Conservation (phyloP, 2,113 vertebrate species). For the Syngnathus floridae region DNA sequence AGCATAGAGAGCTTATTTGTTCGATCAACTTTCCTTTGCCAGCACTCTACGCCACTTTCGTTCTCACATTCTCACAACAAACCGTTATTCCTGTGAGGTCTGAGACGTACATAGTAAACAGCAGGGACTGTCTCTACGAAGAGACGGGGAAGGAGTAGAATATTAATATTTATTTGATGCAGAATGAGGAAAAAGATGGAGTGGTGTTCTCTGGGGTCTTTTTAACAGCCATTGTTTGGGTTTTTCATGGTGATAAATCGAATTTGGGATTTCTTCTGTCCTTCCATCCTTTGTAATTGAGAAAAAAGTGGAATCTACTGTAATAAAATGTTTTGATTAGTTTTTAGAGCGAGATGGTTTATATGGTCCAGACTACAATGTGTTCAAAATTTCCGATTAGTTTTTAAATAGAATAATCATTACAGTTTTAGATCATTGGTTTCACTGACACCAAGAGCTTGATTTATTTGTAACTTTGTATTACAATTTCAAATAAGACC, state of each 20-base stretch:
- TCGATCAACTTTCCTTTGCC: constrained; percentile 43
- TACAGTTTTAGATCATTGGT: neutral
- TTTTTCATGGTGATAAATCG: constrained; percentile 25
- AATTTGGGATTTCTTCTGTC: neutral
- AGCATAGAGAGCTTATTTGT: constrained; percentile 25
- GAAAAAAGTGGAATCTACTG: neutral
- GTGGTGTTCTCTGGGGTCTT: constrained; percentile 13
- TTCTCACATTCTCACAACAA: constrained; percentile 14
- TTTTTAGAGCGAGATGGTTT: neutral
- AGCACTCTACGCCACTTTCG: constrained; percentile 14
- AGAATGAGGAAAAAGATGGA: constrained; percentile 45
- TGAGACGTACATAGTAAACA: constrained; percentile 48
- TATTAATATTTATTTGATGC: constrained; percentile 54
- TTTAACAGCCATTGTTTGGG: constrained; percentile 23
- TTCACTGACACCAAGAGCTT: neutral
- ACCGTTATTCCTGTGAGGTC: constrained; percentile 36
- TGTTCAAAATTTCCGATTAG: neutral
- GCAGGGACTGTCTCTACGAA: constrained; percentile 37
- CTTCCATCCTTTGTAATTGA: neutral
- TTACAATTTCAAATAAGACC: too few species aligned
- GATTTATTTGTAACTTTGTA: too few species aligned
- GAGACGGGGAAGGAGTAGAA: constrained; percentile 25
- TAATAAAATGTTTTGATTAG: neutral
- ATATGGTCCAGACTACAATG: neutral
- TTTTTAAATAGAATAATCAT: neutral